These are phyloP conservation scores for Geophilus truncorum DNA, from an alignment of 2,888 invertebrate species.

Conservation along the genomic window DNA sequence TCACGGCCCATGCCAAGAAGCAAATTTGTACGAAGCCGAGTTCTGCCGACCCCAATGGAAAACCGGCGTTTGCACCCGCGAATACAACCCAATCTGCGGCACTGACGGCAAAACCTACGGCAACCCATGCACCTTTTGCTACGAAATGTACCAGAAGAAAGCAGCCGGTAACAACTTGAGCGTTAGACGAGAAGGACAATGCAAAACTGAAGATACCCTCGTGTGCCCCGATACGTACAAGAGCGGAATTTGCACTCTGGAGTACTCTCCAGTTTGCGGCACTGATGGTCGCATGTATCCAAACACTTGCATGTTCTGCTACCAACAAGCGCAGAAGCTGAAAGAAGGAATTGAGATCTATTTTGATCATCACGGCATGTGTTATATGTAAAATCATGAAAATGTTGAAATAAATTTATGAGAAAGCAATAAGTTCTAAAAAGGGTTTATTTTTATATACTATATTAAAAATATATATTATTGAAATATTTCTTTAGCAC, in stretches of 20 bases:
- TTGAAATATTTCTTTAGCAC: too few relatives aligned
- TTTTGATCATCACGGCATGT: not conserved
- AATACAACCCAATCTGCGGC: not conserved
- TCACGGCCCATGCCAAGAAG: too few relatives aligned
- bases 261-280: not conserved
- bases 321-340: not conserved
- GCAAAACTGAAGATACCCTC: not conserved
- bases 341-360: not conserved
- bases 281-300: not conserved
- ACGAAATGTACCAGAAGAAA: not conserved
- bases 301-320: not conserved
- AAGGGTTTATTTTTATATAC: too few relatives aligned
- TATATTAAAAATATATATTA: too few relatives aligned
- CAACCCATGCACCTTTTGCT: slow-evolving; percentile 3
- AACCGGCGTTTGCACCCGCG: not conserved
- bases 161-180: not conserved
- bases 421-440: too few relatives aligned
- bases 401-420: too few relatives aligned
- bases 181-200: not conserved
- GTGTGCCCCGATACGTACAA: not conserved
- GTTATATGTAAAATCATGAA: too few relatives aligned
- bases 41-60: not conserved
- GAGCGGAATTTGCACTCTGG: not conserved
- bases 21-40: not conserved
- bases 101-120: not conserved